Percentiles rank a stretch among this genome's conserved stretches.
Evolutionary conservation across 1,140 invertebrate genomes (phyloP).

Genomic region (Mamestra configurata): DNA sequence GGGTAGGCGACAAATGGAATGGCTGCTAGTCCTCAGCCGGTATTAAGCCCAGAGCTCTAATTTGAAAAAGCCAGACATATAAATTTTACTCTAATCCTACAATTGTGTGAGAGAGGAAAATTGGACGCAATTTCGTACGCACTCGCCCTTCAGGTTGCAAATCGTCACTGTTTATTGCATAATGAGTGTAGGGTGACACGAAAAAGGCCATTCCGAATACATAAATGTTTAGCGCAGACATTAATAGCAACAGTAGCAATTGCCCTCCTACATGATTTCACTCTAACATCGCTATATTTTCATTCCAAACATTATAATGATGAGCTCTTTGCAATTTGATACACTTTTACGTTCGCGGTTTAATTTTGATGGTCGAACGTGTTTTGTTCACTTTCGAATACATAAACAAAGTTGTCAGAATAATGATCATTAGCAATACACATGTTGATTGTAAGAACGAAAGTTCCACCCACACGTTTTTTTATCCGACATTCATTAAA

Average conservation of each 20-base stretch:
- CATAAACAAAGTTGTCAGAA: conserved; percentile 46
- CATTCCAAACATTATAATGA: conserved; percentile 55
- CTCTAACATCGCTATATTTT: conserved; percentile 45
- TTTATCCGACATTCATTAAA: conserved; percentile 41
- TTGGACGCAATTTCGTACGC: conserved; percentile 80
- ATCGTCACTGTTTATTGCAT: conserved; percentile 71
- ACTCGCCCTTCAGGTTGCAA: conserved; percentile 75
- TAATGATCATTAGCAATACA: conserved; percentile 45
- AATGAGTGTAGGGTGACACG: conserved; percentile 69
- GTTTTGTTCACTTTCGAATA: conserved; percentile 59
- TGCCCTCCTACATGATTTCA: conserved; percentile 44
- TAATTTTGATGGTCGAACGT: conserved; percentile 58
- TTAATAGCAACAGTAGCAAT: conserved; percentile 42
- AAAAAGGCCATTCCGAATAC: conserved; percentile 54
- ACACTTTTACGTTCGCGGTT: conserved; percentile 71
- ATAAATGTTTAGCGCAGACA: conserved; percentile 44
- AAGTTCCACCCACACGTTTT: conserved; percentile 37
- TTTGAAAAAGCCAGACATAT: conserved; percentile 87
- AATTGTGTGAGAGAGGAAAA: conserved; percentile 79
- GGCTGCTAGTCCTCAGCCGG: conserved; percentile 67
- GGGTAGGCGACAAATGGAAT: conserved; percentile 59
- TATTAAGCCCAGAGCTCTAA: conserved; percentile 80
- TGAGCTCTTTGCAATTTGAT: conserved; percentile 70
- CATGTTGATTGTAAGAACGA: conserved; percentile 37
- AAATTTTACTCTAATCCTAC: conserved; percentile 84